Conservation (phyloP, 2,888 invertebrate genomes). For the Slavum lentiscoides region DNA sequence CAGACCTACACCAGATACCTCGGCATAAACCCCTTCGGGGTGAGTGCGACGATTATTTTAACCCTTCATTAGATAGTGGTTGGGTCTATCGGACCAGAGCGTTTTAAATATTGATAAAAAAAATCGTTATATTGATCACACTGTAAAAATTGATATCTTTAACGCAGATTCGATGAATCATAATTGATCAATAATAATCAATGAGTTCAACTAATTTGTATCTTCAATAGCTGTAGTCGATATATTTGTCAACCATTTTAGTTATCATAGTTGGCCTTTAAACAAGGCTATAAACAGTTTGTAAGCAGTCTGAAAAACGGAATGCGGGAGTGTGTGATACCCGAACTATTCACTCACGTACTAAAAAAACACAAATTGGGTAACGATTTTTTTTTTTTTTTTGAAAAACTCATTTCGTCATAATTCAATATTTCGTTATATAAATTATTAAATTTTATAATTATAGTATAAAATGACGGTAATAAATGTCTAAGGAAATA, state of each 20-base stretch:
- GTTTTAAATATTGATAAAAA: no score
- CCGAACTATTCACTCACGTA: conserved; percentile 8
- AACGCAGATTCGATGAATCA: no score
- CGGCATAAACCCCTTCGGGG: no score
- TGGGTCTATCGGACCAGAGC: no score
- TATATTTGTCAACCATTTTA: conserved; percentile 1
- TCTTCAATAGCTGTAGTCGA: conserved; percentile 21
- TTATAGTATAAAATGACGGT: conserved; percentile 16
- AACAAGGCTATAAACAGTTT: neutral
- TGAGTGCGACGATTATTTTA: no score
- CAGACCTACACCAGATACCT: no score
- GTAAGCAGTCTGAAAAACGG: neutral
- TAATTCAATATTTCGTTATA: conserved; percentile 1
- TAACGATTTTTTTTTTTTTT: conserved; percentile 18
- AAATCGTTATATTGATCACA: no score
- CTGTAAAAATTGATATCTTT: no score
- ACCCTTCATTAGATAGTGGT: no score
- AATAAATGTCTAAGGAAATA: neutral
- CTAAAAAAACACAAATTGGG: neutral
- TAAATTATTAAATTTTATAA: conserved; percentile 6
- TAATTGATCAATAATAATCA: no score
- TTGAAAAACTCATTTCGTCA: conserved; percentile 9
- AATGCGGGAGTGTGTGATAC: conserved; percentile 21
- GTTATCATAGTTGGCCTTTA: conserved; percentile 12
- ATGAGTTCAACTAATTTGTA: neutral